A percentile compares a stretch with the other conserved stretches of the same genome.
Evolutionary conservation across 2,797 vertebrate species (phyloP).

Genomic region (Acanthis flammea): DNA sequence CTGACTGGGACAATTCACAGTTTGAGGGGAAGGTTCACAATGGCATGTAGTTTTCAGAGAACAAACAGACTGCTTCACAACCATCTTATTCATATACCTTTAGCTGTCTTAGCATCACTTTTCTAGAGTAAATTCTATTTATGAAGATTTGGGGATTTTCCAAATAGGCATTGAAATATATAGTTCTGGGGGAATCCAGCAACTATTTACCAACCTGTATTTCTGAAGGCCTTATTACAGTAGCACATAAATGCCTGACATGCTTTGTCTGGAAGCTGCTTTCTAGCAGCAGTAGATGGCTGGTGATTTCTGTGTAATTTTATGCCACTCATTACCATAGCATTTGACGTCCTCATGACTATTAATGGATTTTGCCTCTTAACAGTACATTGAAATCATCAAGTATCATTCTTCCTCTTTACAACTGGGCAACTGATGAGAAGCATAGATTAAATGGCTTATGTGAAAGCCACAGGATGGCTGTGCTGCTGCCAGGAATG

Average conservation of each 20-base stretch:
- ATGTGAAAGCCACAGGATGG: neutral
- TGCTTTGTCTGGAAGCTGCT: slow-evolving; percentile 9
- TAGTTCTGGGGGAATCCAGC: neutral
- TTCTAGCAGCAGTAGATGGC: neutral
- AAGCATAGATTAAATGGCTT: slow-evolving; percentile 28
- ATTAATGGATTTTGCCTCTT: slow-evolving; percentile 45
- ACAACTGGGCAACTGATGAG: neutral
- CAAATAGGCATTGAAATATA: neutral
- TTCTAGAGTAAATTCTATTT: neutral
- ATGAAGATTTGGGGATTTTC: neutral
- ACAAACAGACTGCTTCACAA: neutral
- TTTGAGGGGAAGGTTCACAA: neutral
- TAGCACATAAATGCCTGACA: neutral
- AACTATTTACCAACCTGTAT: neutral
- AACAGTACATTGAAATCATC: slow-evolving; percentile 29
- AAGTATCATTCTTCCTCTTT: slow-evolving; percentile 34
- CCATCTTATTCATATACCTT: neutral
- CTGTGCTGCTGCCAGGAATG: slow-evolving; percentile 5
- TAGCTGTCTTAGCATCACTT: neutral
- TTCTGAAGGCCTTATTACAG: neutral
- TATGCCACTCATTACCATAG: slow-evolving; percentile 22
- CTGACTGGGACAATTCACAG: neutral
- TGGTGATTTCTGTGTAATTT: slow-evolving; percentile 38
- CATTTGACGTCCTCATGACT: slow-evolving; percentile 46
- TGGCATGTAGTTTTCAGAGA: neutral